These are phyloP conservation scores for Himalopsyche tibetana DNA, from an alignment of 2,888 invertebrate species.

Conservation along the genomic window DNA sequence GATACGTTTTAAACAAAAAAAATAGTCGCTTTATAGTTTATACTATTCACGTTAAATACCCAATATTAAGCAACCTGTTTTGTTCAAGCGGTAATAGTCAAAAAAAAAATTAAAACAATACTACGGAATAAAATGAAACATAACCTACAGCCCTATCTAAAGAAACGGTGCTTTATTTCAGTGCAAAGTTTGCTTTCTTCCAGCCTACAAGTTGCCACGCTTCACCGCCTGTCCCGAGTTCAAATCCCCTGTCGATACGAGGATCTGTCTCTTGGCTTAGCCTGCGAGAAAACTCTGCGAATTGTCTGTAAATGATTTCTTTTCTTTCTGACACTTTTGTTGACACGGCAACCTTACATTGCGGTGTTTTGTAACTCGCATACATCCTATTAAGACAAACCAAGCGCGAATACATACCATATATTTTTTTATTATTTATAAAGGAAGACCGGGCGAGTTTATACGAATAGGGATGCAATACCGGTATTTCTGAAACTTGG, in stretches of 20 bases:
- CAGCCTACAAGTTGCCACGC: constrained; percentile 21
- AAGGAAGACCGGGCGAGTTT: too few relatives aligned
- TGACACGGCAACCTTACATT: constrained; percentile 20
- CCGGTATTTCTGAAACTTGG: too few relatives aligned
- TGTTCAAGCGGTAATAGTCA: too few relatives aligned
- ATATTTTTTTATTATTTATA: neutral
- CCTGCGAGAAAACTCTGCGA: constrained; percentile 12
- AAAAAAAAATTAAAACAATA: too few relatives aligned
- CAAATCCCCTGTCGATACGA: constrained; percentile 22
- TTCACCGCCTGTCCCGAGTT: constrained; percentile 24
- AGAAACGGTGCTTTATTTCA: neutral
- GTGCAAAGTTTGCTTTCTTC: constrained; percentile 26
- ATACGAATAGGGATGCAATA: too few relatives aligned
- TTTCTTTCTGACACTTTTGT: constrained; percentile 26
- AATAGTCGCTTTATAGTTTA: too few relatives aligned
- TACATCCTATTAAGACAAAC: neutral
- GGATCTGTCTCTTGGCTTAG: constrained; percentile 24
- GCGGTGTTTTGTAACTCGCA: constrained; percentile 11
- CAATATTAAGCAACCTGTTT: too few relatives aligned
- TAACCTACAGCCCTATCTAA: neutral
- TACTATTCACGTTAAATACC: too few relatives aligned
- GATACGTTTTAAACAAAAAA: too few relatives aligned
- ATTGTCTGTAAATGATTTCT: constrained; percentile 34
- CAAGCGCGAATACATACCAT: neutral
- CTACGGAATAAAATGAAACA: too few relatives aligned